Conservation (phyloP, 2,888 invertebrate species). For the Neocrepidodera transversa region DNA sequence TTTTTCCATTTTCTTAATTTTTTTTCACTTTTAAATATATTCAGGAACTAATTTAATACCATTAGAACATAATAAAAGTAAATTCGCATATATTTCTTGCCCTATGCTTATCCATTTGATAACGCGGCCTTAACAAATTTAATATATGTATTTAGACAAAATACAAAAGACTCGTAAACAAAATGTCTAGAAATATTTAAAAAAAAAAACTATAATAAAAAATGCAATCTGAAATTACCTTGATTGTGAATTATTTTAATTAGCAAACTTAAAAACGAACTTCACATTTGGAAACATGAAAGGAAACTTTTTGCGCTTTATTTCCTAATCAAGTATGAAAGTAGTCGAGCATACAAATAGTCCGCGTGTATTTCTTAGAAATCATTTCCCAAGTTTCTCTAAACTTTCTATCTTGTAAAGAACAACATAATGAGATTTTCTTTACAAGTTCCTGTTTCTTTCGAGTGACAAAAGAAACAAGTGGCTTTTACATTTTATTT, state of each 20-base stretch:
- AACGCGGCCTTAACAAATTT: too few species aligned
- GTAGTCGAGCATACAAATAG: slow-evolving; percentile 25
- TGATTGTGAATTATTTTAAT: not conserved
- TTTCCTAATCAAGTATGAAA: slow-evolving; percentile 34
- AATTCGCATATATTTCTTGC: too few species aligned
- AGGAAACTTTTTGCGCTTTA: slow-evolving; percentile 24
- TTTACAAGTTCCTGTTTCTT: slow-evolving; percentile 28
- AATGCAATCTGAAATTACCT: too few species aligned
- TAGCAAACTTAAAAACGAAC: slow-evolving; percentile 14
- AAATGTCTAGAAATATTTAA: too few species aligned
- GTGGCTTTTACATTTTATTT: slow-evolving; percentile 33
- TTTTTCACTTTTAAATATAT: too few species aligned
- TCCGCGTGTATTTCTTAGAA: slow-evolving; percentile 29
- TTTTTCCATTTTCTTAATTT: too few species aligned
- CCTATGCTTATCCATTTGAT: too few species aligned
- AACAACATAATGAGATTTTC: slow-evolving; percentile 36
- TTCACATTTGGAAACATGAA: slow-evolving; percentile 25
- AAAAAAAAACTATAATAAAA: too few species aligned
- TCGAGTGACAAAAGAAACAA: slow-evolving; percentile 34
- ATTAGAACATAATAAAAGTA: too few species aligned
- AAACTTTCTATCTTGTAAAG: slow-evolving; percentile 35
- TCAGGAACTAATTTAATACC: too few species aligned
- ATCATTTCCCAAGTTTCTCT: slow-evolving; percentile 30
- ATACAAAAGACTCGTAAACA: too few species aligned
- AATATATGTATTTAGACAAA: too few species aligned